phyloP scores from a whole-genome alignment of 64 coral and sea anemone genomes.

The Hydrozoanthus tunicans region DNA sequence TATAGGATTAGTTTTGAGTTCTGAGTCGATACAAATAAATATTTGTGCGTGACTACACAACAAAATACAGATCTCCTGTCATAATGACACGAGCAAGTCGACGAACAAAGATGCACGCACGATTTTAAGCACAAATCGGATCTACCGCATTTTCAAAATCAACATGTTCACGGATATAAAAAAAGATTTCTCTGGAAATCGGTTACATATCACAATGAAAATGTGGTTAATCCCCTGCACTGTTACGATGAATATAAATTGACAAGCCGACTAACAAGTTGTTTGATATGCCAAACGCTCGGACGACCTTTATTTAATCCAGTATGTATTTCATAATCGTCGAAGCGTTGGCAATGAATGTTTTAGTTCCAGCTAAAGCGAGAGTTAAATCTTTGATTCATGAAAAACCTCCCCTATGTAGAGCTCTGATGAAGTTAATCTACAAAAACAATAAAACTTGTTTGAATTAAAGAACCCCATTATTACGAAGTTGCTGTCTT shows the following conservation, averaged over 20 bases:
- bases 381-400: not conserved
- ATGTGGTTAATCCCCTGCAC: not conserved
- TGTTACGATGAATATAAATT: not conserved
- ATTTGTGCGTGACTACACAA: not conserved
- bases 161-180: not conserved
- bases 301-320: not conserved
- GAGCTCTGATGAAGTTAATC: constrained; percentile 13
- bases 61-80: not conserved
- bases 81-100: not conserved
- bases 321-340: constrained; percentile 37
- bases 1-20: not conserved
- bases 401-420: not conserved
- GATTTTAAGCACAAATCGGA: not conserved
- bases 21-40: not conserved
- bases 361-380: not conserved
- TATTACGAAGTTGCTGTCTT: constrained; percentile 26
- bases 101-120: not conserved
- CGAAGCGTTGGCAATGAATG: not conserved
- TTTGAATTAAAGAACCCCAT: not conserved
- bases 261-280: constrained; percentile 26
- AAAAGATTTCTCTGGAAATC: not conserved
- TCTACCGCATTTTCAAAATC: not conserved
- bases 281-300: not conserved
- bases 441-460: constrained; percentile 6
- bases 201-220: not conserved